Conservation (phyloP, 2,797 vertebrate species). For the Takifugu ocellatus region DNA sequence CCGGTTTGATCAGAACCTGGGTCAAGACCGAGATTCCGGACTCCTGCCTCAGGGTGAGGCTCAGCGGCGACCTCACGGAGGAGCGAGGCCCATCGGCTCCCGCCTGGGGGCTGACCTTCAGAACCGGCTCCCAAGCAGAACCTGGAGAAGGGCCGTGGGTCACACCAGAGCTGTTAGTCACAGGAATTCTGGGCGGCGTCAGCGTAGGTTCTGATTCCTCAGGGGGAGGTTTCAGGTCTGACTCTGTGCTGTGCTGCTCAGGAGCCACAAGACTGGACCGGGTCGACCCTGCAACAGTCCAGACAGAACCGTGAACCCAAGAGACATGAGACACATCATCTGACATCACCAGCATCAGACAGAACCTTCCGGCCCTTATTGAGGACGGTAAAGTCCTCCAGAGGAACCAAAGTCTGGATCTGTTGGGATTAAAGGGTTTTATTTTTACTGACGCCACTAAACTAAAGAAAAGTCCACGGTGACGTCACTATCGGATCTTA, state of each 20-base stretch:
- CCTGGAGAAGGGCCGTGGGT: too few relatives aligned
- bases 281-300: constrained; percentile 37
- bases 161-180: neutral
- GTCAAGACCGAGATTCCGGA: neutral
- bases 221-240: neutral
- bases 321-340: neutral
- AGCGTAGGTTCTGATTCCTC: constrained; percentile 43
- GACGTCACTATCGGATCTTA: too few relatives aligned
- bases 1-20: constrained; percentile 52
- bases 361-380: too few relatives aligned
- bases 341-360: neutral
- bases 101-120: constrained; percentile 32
- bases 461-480: too few relatives aligned
- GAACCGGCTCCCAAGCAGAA: constrained; percentile 9
- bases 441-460: too few relatives aligned
- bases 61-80: constrained; percentile 3
- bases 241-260: too few relatives aligned
- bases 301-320: too few relatives aligned
- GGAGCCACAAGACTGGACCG: constrained; percentile 22
- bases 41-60: neutral
- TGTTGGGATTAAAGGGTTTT: too few relatives aligned
- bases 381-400: too few relatives aligned
- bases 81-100: constrained; percentile 15
- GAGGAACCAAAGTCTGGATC: too few relatives aligned
- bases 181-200: constrained; percentile 14